These are phyloP conservation scores for Pipistrellus kuhlii DNA, from an alignment of 2,797 vertebrate species.

Conservation along the genomic window DNA sequence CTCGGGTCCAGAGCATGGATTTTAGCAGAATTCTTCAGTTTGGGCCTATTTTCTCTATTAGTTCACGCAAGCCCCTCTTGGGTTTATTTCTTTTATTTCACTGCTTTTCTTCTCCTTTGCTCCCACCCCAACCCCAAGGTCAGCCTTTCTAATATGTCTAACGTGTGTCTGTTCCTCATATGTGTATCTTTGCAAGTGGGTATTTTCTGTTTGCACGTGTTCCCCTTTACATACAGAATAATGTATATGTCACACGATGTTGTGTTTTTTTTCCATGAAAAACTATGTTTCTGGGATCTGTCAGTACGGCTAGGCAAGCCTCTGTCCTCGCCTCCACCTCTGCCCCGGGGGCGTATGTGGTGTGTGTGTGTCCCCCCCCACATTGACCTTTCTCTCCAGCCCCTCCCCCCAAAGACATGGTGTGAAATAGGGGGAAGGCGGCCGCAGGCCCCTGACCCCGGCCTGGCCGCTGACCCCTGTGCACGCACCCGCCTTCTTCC, in stretches of 20 bases:
- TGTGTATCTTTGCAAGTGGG: background rate
- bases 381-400: background rate
- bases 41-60: background rate
- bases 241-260: rapidly evolving
- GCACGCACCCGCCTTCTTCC: background rate
- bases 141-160: background rate
- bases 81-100: background rate
- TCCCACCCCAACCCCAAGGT: background rate
- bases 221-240: background rate
- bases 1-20: background rate
- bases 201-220: background rate
- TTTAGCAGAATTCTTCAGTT: background rate
- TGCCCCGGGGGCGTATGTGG: background rate
- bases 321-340: background rate
- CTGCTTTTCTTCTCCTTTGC: background rate
- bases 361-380: too few species aligned
- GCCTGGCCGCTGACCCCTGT: background rate
- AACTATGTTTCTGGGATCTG: background rate
- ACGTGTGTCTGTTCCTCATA: background rate
- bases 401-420: too few species aligned
- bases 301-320: background rate
- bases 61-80: background rate
- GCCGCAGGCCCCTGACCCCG: too few species aligned
- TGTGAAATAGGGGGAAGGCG: background rate
- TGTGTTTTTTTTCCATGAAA: background rate